Conservation (phyloP, 1,140 invertebrate genomes). For the Ooceraea biroi region DNA sequence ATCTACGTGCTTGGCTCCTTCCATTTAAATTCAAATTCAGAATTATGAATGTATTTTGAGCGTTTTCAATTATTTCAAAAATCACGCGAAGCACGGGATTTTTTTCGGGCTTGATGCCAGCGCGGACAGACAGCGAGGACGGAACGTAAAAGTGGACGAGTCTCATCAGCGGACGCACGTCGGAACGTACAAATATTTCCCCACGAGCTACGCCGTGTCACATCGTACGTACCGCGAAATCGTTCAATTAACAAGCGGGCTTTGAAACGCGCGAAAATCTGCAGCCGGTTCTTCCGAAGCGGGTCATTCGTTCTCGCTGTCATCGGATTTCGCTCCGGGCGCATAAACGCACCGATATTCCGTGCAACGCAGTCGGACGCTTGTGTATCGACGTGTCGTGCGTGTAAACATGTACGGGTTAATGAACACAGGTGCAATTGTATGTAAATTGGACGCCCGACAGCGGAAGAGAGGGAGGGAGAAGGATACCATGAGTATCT, state of each 20-base stretch:
- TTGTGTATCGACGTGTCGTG: conserved; percentile 25
- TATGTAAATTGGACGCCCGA: conserved; percentile 71
- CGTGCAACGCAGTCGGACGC: conserved; percentile 18
- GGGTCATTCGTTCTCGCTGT: not conserved
- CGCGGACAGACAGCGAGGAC: not conserved
- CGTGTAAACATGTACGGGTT: conserved; percentile 68
- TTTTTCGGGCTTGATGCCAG: not conserved
- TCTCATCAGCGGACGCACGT: not conserved
- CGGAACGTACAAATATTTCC: conserved; percentile 29
- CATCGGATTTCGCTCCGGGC: conserved; percentile 38
- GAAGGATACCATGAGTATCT: conserved; percentile 36
- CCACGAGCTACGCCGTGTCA: not conserved
- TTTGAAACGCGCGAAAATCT: conserved; percentile 33
- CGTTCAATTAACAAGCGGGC: conserved; percentile 35
- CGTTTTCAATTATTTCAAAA: not conserved
- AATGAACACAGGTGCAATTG: conserved; percentile 68
- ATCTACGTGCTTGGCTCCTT: too few relatives aligned
- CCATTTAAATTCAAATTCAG: too few relatives aligned
- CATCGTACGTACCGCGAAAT: conserved; percentile 26
- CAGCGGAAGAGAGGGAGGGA: not conserved
- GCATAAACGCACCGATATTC: conserved; percentile 42
- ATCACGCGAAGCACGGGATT: not conserved
- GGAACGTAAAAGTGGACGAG: not conserved
- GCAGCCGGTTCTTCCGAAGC: conserved; percentile 13
- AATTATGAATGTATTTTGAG: not conserved